Percentiles rank a stretch among this genome's conserved stretches.
phyloP scores from a whole-genome alignment of 2,797 vertebrate species.

The Ispidina picta region DNA sequence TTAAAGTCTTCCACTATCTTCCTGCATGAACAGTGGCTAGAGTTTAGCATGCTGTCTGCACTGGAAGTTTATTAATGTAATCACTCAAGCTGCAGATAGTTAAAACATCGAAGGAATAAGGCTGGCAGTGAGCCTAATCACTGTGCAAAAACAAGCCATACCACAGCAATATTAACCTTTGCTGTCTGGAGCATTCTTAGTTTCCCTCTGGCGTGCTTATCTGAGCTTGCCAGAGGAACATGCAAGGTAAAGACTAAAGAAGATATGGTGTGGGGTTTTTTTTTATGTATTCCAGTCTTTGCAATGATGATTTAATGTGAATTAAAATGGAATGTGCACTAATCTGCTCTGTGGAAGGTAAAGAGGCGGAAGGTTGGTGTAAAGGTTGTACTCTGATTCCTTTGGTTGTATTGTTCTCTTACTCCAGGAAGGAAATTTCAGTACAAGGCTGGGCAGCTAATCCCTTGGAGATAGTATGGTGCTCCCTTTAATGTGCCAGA shows the following conservation, averaged over 20 bases:
- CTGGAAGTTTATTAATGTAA: conserved; percentile 30
- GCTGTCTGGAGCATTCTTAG: background rate
- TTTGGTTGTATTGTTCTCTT: background rate
- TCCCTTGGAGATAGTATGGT: background rate
- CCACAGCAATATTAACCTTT: background rate
- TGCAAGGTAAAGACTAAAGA: background rate
- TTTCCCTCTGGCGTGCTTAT: background rate
- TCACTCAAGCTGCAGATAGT: conserved; percentile 29
- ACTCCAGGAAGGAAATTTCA: background rate
- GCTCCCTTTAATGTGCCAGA: background rate
- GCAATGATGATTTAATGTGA: background rate
- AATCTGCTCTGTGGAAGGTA: background rate
- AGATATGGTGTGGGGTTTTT: background rate
- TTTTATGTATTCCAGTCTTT: background rate
- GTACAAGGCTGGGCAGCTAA: background rate
- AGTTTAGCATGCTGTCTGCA: background rate
- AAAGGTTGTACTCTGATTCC: background rate
- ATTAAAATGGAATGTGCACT: background rate
- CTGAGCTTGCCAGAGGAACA: background rate
- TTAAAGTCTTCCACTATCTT: background rate
- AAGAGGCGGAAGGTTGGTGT: background rate
- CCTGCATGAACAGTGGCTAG: background rate
- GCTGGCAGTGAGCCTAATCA: conserved; percentile 16
- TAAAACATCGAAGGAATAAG: conserved; percentile 3
- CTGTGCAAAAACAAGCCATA: background rate